Evolutionary conservation across 1,140 invertebrate genomes (phyloP).

Genomic region (Solenopsis fugax): DNA sequence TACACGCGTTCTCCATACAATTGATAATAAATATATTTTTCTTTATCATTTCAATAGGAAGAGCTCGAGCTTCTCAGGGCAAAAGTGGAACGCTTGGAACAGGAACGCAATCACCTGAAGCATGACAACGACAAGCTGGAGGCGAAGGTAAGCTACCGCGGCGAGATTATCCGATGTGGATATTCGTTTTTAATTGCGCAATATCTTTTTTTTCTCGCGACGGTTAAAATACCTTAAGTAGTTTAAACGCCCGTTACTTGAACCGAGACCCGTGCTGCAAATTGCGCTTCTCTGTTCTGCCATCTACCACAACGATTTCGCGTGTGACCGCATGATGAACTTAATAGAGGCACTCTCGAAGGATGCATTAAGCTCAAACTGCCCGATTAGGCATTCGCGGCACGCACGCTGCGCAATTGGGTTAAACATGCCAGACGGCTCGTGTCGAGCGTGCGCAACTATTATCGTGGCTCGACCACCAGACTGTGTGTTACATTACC

Average conservation of each 20-base stretch:
- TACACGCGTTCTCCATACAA: background rate
- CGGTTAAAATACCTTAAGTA: background rate
- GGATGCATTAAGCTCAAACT: conserved; percentile 47
- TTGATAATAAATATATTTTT: conserved; percentile 28
- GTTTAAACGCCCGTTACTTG: conserved; percentile 22
- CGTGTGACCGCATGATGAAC: conserved; percentile 51
- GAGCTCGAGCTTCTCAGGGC: conserved; percentile 93
- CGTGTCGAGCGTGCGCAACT: conserved; percentile 55
- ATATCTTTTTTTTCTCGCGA: background rate
- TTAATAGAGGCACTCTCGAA: conserved; percentile 58
- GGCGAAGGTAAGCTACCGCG: conserved; percentile 91
- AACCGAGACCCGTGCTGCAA: background rate
- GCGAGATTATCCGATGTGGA: conserved; percentile 1
- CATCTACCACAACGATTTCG: conserved; percentile 32
- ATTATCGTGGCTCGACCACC: conserved; percentile 70
- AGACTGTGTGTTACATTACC: conserved; percentile 47
- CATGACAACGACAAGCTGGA: conserved; percentile 96
- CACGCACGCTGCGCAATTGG: conserved; percentile 73
- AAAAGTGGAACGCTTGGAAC: conserved; percentile 95
- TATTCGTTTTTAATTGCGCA: background rate
- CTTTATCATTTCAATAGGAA: conserved; percentile 87
- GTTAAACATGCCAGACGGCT: conserved; percentile 71
- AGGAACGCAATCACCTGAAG: conserved; percentile 94
- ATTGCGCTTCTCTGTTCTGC: conserved; percentile 25
- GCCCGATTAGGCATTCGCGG: conserved; percentile 46